Conservation (phyloP, 1,140 invertebrate species). For the Euura lappo region DNA sequence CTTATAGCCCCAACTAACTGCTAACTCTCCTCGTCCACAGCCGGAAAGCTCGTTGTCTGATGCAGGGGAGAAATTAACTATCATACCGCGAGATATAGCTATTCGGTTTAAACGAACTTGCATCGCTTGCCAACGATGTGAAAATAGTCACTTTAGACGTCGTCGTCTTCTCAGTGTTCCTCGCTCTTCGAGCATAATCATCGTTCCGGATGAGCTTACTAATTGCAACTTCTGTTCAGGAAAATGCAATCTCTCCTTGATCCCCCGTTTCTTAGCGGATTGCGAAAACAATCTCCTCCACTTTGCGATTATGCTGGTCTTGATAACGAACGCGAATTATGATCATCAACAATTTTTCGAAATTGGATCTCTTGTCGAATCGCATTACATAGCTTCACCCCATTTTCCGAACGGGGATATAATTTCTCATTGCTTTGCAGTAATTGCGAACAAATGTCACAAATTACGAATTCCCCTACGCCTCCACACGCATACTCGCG, state of each 20-base stretch:
- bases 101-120: not conserved
- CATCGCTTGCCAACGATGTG: not conserved
- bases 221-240: not conserved
- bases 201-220: not conserved
- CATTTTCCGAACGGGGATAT: conserved; percentile 41
- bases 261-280: too few species aligned
- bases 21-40: too few species aligned
- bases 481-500: not conserved
- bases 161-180: not conserved
- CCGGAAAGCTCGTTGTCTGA: too few species aligned
- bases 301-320: too few species aligned
- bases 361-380: not conserved
- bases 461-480: conserved; percentile 49
- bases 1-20: too few species aligned
- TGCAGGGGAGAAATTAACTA: too few species aligned
- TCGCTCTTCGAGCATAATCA: not conserved
- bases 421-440: conserved; percentile 30
- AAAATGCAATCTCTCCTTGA: not conserved
- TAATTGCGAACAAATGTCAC: conserved; percentile 51
- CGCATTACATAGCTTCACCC: conserved; percentile 21
- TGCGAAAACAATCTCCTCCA: too few species aligned
- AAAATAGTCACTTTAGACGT: not conserved
- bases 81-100: too few species aligned
- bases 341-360: too few species aligned
- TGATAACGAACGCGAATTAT: too few species aligned